A percentile compares a stretch with the other conserved stretches of the same genome.
phyloP scores from a whole-genome alignment of 2,113 vertebrate genomes.

The Marmota monax region DNA sequence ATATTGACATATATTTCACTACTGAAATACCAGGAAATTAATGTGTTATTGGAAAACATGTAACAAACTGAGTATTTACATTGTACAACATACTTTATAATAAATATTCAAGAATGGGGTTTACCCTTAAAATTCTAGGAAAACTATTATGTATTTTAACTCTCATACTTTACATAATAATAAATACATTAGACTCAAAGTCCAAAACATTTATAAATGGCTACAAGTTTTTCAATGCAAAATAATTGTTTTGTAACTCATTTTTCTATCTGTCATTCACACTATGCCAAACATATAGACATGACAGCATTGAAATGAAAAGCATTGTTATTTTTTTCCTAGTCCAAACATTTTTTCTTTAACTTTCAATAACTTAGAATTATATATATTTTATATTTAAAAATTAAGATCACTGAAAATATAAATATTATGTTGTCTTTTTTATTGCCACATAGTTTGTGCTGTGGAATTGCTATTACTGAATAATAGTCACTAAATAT shows the following conservation, averaged over 20 bases:
- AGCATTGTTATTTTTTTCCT: constrained; percentile 18
- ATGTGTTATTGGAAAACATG: neutral
- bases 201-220: neutral
- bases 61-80: neutral
- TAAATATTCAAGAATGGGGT: neutral
- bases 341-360: neutral
- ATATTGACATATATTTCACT: neutral
- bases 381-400: constrained; percentile 24
- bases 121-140: constrained; percentile 33
- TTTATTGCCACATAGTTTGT: neutral
- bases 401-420: neutral
- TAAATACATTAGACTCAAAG: neutral
- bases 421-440: neutral
- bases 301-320: constrained; percentile 22
- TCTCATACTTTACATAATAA: neutral
- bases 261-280: neutral
- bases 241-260: constrained; percentile 42
- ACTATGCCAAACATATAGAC: neutral
- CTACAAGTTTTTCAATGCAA: neutral
- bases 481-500: neutral
- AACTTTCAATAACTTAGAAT: neutral
- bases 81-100: neutral
- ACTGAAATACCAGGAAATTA: constrained; percentile 43
- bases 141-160: constrained; percentile 10
- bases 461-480: neutral